Conservation (phyloP, 2,888 invertebrate species). For the Phrixothrix hirtus region DNA sequence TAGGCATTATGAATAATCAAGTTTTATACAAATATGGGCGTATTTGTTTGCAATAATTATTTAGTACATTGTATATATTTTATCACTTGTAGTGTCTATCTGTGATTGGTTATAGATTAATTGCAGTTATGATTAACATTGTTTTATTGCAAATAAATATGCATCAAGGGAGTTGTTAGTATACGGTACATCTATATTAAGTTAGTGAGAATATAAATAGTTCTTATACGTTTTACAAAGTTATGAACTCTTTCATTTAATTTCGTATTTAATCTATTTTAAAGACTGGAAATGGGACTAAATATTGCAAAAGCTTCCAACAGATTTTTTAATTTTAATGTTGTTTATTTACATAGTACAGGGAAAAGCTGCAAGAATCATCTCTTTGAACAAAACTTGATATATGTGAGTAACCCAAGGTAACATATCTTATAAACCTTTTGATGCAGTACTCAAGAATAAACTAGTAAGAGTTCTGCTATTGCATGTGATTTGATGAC, state of each 20-base stretch:
- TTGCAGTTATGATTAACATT: slow-evolving; percentile 20
- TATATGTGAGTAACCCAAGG: too few relatives aligned
- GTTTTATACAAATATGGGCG: slow-evolving; percentile 9
- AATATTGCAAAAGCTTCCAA: slow-evolving; percentile 19
- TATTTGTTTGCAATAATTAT: slow-evolving; percentile 27
- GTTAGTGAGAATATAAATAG: too few relatives aligned
- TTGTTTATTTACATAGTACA: too few relatives aligned
- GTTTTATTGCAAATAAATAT: slow-evolving; percentile 28
- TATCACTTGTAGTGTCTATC: slow-evolving; percentile 22
- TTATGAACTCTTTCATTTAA: too few relatives aligned
- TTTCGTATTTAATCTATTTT: slow-evolving; percentile 1
- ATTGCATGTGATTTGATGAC: too few relatives aligned
- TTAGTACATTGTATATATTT: slow-evolving; percentile 23
- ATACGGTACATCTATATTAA: slow-evolving; percentile 20
- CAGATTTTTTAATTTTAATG: slow-evolving; percentile 13
- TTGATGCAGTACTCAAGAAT: too few relatives aligned
- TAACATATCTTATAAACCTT: too few relatives aligned
- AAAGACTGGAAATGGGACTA: slow-evolving; percentile 30
- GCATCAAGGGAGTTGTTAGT: slow-evolving; percentile 21
- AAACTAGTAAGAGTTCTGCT: too few relatives aligned
- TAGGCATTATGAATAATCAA: slow-evolving; percentile 9
- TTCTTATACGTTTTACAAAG: too few relatives aligned
- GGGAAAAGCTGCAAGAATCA: too few relatives aligned
- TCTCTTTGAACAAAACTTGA: too few relatives aligned
- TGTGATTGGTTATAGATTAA: slow-evolving; percentile 30